phyloP scores from a whole-genome alignment of 1,140 invertebrate genomes.

The Cataglyphis hispanica region DNA sequence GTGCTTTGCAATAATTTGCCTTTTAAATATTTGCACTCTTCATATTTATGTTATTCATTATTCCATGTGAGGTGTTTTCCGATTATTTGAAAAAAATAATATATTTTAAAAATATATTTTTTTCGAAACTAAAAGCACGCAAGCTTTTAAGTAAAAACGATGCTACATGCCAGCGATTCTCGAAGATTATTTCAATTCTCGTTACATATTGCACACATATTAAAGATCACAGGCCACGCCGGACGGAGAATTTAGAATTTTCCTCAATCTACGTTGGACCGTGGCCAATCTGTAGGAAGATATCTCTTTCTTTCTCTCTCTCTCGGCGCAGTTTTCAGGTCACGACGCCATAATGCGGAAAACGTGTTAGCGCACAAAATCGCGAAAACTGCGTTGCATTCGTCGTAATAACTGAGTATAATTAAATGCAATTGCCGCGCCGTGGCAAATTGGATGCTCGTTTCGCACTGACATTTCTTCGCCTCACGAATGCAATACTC shows the following conservation, averaged over 20 bases:
- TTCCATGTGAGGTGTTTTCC: not conserved
- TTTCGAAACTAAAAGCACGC: not conserved
- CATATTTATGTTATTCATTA: too few species aligned
- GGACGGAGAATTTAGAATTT: constrained; percentile 48
- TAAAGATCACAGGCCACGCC: constrained; percentile 42
- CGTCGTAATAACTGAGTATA: constrained; percentile 48
- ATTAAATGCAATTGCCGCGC: constrained; percentile 43
- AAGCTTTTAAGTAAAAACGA: constrained; percentile 26
- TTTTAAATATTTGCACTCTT: constrained; percentile 6
- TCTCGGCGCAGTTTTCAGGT: constrained; percentile 40
- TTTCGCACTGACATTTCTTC: not conserved
- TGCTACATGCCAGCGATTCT: constrained; percentile 44
- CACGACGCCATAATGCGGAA: constrained; percentile 56
- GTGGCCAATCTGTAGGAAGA: constrained; percentile 24
- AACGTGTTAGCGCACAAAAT: constrained; percentile 59
- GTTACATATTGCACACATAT: constrained; percentile 48
- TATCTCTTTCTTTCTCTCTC: too few species aligned
- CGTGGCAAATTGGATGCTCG: constrained; percentile 24
- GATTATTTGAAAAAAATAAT: not conserved
- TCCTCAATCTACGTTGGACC: constrained; percentile 54
- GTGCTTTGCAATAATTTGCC: not conserved
- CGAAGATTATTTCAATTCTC: constrained; percentile 57
- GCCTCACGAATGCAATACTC: not conserved
- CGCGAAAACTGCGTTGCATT: constrained; percentile 52
- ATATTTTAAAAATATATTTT: not conserved